Evolutionary conservation across 2,113 vertebrate species (phyloP).

Genomic region (Poicephalus gulielmi): DNA sequence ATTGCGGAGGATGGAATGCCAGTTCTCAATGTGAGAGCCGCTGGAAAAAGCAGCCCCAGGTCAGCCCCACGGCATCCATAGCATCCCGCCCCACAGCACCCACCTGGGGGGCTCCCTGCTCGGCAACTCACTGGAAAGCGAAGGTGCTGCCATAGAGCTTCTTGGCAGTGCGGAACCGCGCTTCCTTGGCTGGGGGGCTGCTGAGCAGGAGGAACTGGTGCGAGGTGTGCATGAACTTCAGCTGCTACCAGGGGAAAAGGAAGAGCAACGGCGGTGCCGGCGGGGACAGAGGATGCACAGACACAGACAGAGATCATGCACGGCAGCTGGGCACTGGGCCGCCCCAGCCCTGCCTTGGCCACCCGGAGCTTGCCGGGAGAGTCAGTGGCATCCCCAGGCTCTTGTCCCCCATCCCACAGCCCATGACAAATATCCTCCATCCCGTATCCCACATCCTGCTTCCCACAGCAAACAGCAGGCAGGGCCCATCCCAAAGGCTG

Average conservation of each 20-base stretch:
- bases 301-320: conserved; percentile 64
- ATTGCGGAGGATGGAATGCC: conserved; percentile 99
- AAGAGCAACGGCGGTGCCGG: neutral
- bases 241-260: conserved; percentile 84
- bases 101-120: fast-evolving
- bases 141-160: conserved; percentile 99
- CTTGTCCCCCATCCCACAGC: neutral
- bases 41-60: conserved; percentile 68
- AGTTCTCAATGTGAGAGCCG: conserved; percentile 99
- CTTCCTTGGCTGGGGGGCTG: conserved; percentile 97
- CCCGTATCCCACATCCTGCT: neutral
- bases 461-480: neutral
- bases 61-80: neutral
- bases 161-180: conserved; percentile 97
- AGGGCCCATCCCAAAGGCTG: neutral
- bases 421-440: neutral
- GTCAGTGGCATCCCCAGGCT: fast-evolving
- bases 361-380: neutral
- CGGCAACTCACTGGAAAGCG: conserved; percentile 92
- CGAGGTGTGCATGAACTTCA: conserved; percentile 99
- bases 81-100: fast-evolving
- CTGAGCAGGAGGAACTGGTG: conserved; percentile 99
- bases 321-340: neutral
- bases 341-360: fast-evolving
- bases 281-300: conserved; percentile 38